Evolutionary conservation across 1,140 invertebrate species (phyloP).

Genomic region (Monomorium pharaonis): DNA sequence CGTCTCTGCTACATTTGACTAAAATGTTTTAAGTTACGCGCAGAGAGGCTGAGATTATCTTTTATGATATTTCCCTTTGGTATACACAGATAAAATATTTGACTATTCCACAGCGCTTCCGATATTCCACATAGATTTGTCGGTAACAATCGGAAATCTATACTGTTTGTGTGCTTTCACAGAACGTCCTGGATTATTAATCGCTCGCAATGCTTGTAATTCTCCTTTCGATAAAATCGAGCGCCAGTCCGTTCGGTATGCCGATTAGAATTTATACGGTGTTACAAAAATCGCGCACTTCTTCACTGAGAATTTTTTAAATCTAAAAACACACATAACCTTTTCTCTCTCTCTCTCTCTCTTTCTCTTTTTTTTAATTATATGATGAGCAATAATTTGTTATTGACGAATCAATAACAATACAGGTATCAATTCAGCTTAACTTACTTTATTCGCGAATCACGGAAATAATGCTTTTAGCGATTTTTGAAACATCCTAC

Average conservation of each 20-base stretch:
- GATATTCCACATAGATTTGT: slow-evolving; percentile 26
- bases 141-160: slow-evolving; percentile 36
- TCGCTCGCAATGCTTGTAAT: slow-evolving; percentile 2
- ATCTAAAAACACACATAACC: background rate
- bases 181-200: slow-evolving; percentile 10
- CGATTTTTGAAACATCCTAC: background rate
- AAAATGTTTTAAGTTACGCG: background rate
- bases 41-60: background rate
- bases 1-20: background rate
- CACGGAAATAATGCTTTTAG: background rate
- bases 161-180: background rate
- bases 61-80: slow-evolving; percentile 12
- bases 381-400: background rate
- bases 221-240: slow-evolving; percentile 18
- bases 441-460: background rate
- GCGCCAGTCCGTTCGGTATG: background rate
- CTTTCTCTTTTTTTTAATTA: background rate
- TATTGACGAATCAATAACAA: background rate
- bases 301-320: background rate
- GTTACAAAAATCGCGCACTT: background rate
- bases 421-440: background rate
- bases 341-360: background rate
- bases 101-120: slow-evolving; percentile 10
- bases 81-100: slow-evolving; percentile 32
- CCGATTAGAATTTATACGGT: slow-evolving; percentile 14